These are phyloP conservation scores for Cliona cf. orientalis DNA, from an alignment of 37 sponge, comb jelly and placozoan species.

Conservation along the genomic window DNA sequence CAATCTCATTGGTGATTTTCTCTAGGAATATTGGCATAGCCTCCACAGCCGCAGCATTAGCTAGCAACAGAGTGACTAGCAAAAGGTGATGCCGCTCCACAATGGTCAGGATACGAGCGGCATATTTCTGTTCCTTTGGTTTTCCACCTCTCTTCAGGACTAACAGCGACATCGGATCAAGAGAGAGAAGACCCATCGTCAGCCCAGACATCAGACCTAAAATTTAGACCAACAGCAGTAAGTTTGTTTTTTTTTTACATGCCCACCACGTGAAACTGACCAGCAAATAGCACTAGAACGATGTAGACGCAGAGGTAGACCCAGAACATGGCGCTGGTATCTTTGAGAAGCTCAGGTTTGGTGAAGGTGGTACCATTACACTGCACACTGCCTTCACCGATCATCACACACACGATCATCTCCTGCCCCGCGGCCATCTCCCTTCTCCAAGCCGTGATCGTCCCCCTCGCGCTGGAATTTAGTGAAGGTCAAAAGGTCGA, in stretches of 20 bases:
- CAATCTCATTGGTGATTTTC: slow-evolving; percentile 73
- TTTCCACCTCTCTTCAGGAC: slow-evolving; percentile 75
- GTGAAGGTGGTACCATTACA: too few relatives aligned
- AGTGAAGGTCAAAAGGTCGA: too few relatives aligned
- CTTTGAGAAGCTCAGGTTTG: too few relatives aligned
- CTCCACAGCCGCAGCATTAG: slow-evolving; percentile 85
- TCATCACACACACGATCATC: too few relatives aligned
- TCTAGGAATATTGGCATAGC: slow-evolving; percentile 85
- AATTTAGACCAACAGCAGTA: too few relatives aligned
- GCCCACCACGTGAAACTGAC: too few relatives aligned
- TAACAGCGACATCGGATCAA: slow-evolving; percentile 72
- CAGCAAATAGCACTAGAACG: slow-evolving; percentile 72
- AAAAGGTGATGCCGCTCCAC: slow-evolving; percentile 77
- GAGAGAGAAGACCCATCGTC: slow-evolving; percentile 90
- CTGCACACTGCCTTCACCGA: too few relatives aligned
- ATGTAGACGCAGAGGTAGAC: slow-evolving; percentile 60
- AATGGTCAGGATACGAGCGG: slow-evolving; percentile 59
- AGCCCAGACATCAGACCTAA: slow-evolving; percentile 89
- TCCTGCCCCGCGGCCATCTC: too few relatives aligned
- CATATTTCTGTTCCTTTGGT: slow-evolving; percentile 68
- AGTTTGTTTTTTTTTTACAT: too few relatives aligned
- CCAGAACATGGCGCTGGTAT: too few relatives aligned
- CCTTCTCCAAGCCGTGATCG: too few relatives aligned
- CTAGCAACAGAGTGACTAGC: slow-evolving; percentile 83
- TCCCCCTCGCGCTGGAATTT: too few relatives aligned